Base-by-base conservation (phyloP, 1,140 invertebrate species). In the Vollenhovia emeryi region DNA sequence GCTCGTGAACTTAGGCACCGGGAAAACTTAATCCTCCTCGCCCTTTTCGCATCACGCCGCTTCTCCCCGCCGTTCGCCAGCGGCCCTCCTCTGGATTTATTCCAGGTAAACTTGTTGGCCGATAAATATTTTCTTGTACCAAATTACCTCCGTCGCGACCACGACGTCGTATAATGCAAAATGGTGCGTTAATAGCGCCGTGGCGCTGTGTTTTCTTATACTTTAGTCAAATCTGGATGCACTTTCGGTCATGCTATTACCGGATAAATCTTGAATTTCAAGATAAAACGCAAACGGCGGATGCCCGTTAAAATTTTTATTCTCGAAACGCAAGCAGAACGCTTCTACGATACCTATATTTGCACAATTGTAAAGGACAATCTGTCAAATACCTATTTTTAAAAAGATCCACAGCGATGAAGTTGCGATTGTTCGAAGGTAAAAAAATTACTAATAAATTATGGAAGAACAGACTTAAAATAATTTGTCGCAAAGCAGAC, bases 1-100 rank as follows among this genome's bases (percentile, higher is more conserved):
- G 75, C 75, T 80, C 83, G 75, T 84, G 75, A 84, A 84, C 73
- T 84, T 78, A 84, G 75, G 75, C 83, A 78, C 59, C 50, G 33
- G 50, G 83, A 79, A 68, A 66, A 68, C 76, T 85, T 79, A 78
- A 62, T 78, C 60, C 83, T 64, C 57, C 83, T 76, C 74, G 50
- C 48, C 60, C 24, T 78, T 78, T 78, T 75, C 57, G 73, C 50
- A 64, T 78, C 73, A 64, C 83, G 73, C 60, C 21, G 43, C 30
- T 45, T 66, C 33, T 50, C 64, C 59, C 50, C 60, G 13, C 36
- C 33, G 15, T 55, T 69, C n/a, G 24, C 50, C 36, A 50, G 48
- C 48, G 75, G 33, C 24, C 50, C 45, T 73, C 40, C 33, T 27
- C 66, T 82, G 50, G 78, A 82, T 82, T 82, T 82, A 82, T 82